Conservation (phyloP, 2,888 invertebrate species). For the Leptinotarsa haldemani region DNA sequence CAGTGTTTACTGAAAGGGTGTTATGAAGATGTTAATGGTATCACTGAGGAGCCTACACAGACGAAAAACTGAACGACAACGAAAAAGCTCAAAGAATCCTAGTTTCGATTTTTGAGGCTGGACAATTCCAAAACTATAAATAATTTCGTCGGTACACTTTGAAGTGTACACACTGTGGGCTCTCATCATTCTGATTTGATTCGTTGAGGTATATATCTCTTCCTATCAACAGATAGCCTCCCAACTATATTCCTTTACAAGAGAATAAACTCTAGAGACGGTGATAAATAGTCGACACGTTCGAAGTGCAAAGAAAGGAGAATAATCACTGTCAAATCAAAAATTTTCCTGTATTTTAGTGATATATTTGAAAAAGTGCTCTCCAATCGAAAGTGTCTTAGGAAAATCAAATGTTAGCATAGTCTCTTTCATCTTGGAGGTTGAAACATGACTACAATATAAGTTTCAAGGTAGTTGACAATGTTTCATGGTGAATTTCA, state of each 20-base stretch:
- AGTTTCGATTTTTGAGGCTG: not conserved
- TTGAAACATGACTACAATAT: too few relatives aligned
- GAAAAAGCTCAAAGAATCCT: not conserved
- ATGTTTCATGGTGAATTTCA: too few relatives aligned
- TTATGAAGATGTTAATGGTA: too few relatives aligned
- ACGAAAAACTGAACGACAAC: too few relatives aligned
- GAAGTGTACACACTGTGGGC: not conserved
- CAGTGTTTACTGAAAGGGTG: too few relatives aligned
- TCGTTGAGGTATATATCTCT: not conserved
- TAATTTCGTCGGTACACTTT: not conserved
- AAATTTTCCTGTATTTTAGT: not conserved
- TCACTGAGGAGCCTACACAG: too few relatives aligned
- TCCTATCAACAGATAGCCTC: not conserved
- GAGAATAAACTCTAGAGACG: not conserved
- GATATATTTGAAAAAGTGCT: not conserved
- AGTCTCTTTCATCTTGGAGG: too few relatives aligned
- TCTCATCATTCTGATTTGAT: not conserved
- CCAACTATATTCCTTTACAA: not conserved
- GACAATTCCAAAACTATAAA: not conserved
- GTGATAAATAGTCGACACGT: not conserved
- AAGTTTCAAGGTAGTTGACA: too few relatives aligned
- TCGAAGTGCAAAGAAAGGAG: not conserved
- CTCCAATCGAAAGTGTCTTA: not conserved
- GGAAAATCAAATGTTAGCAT: not conserved
- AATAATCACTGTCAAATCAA: not conserved